phyloP scores from a whole-genome alignment of 2,888 invertebrate species.

The Dichetophora obliterata region DNA sequence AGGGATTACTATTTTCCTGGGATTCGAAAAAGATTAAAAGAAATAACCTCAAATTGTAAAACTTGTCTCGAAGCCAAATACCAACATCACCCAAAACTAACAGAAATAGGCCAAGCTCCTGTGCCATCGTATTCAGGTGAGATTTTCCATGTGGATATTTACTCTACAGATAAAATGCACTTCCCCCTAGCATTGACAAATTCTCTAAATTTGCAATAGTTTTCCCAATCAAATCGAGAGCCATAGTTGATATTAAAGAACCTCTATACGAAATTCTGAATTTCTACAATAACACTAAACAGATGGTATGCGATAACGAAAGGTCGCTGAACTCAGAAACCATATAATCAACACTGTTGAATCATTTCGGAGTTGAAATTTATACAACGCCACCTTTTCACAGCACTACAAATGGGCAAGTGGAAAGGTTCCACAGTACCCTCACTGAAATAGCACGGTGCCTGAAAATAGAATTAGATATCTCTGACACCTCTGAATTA shows the following conservation, averaged over 20 bases:
- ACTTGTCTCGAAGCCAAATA: too few relatives aligned
- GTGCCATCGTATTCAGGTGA: slow-evolving; percentile 46
- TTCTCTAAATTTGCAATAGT: too few relatives aligned
- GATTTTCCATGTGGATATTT: slow-evolving; percentile 31
- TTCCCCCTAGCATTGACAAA: too few relatives aligned
- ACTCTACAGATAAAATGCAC: too few relatives aligned
- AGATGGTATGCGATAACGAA: slow-evolving; percentile 40
- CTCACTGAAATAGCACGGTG: slow-evolving; percentile 44
- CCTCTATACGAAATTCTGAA: slow-evolving; percentile 20
- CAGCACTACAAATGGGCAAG: slow-evolving; percentile 45
- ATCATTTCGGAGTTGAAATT: slow-evolving; percentile 34
- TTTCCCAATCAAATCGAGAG: too few relatives aligned
- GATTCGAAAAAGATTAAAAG: not conserved
- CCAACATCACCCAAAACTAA: too few relatives aligned
- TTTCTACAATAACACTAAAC: slow-evolving; percentile 39
- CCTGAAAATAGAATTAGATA: slow-evolving; percentile 43
- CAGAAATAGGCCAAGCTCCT: slow-evolving; percentile 13
- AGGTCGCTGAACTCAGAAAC: slow-evolving; percentile 32
- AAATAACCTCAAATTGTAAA: too few relatives aligned
- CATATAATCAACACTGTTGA: slow-evolving; percentile 32
- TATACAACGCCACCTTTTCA: slow-evolving; percentile 40
- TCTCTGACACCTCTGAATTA: slow-evolving; percentile 40
- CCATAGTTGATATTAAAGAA: too few relatives aligned
- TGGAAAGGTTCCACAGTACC: slow-evolving; percentile 45
- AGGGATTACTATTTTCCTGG: not conserved